phyloP scores from a whole-genome alignment of 2,888 invertebrate species.

The Pegoplata infirma region DNA sequence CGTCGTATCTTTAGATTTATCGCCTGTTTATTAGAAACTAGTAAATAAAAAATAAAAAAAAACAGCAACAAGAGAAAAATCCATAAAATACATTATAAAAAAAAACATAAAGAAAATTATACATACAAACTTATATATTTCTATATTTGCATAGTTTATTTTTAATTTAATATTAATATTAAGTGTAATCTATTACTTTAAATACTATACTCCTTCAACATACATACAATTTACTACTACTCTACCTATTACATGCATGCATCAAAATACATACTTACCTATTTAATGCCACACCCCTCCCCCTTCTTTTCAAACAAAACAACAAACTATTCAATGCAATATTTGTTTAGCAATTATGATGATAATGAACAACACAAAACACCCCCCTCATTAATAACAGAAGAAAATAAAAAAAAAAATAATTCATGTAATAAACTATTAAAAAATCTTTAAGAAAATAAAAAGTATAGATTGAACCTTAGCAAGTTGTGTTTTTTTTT shows the following conservation, averaged over 20 bases:
- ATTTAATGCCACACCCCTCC: neutral
- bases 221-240: constrained; percentile 1
- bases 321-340: constrained; percentile 62
- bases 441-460: constrained; percentile 28
- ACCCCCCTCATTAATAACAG: constrained; percentile 40
- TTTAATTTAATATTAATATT: constrained; percentile 55
- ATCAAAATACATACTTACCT: neutral
- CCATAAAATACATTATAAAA: constrained; percentile 24
- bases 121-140: constrained; percentile 58
- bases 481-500: constrained; percentile 9
- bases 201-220: constrained; percentile 18
- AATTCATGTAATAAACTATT: constrained; percentile 48
- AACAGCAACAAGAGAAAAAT: constrained; percentile 36
- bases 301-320: constrained; percentile 11
- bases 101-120: constrained; percentile 39
- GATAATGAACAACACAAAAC: constrained; percentile 30
- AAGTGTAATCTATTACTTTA: constrained; percentile 62
- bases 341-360: constrained; percentile 54
- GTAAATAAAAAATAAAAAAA: constrained; percentile 63
- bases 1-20: constrained; percentile 65
- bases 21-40: constrained; percentile 71
- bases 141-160: constrained; percentile 59
- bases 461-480: constrained; percentile 57
- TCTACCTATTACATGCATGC: neutral
- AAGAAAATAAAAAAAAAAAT: constrained; percentile 33